Conservation (phyloP, 2,888 invertebrate species). For the Plagodis dolabraria region DNA sequence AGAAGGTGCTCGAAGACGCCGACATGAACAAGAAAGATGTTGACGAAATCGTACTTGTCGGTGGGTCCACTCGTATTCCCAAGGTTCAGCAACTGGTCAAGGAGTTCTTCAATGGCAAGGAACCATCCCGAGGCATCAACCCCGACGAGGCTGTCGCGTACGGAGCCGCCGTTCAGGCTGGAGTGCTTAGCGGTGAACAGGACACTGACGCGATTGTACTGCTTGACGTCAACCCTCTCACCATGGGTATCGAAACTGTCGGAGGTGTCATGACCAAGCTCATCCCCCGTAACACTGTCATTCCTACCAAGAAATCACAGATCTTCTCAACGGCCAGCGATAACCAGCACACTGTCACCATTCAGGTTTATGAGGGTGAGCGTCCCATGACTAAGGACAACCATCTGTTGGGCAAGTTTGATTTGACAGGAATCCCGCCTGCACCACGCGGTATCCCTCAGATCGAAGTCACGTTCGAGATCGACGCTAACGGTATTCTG, state of each 20-base stretch:
- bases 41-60: constrained; percentile 99
- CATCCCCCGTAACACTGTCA: constrained; percentile 98
- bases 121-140: constrained; percentile 98
- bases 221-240: constrained; percentile 98
- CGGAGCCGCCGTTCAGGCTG: constrained; percentile 99
- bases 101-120: constrained; percentile 98
- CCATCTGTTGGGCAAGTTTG: constrained; percentile 99
- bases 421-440: constrained; percentile 98
- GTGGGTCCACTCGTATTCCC: constrained; percentile 99
- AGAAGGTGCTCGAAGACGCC: constrained; percentile 98
- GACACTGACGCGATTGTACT: constrained; percentile 98
- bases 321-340: constrained; percentile 99
- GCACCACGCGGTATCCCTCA: constrained; percentile 97
- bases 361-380: constrained; percentile 99
- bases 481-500: constrained; percentile 96
- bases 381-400: constrained; percentile 99
- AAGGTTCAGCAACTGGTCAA: constrained; percentile 97
- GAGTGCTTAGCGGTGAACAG: constrained; percentile 98
- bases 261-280: constrained; percentile 99
- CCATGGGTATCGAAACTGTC: constrained; percentile 99
- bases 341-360: constrained; percentile 99
- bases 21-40: constrained; percentile 99
- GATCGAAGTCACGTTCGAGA: constrained; percentile 97
- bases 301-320: constrained; percentile 99
- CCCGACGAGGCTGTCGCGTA: constrained; percentile 99